A percentile compares a stretch with the other conserved stretches of the same genome.
Evolutionary conservation across 2,888 invertebrate genomes (phyloP).

Genomic region (Aromia moschata): DNA sequence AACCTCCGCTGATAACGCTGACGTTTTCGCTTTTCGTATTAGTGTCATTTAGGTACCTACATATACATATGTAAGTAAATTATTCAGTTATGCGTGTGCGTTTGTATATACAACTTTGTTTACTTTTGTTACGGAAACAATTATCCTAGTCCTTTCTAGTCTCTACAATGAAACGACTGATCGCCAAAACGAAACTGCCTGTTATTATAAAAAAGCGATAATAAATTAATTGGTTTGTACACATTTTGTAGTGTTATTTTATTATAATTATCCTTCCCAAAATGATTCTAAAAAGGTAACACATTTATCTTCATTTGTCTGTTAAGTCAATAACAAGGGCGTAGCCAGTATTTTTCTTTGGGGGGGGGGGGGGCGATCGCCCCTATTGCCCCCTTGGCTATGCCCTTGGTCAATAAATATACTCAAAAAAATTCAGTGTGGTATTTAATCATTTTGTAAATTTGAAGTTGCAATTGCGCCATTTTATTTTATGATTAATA

Average conservation of each 20-base stretch:
- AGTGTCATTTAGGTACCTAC: not conserved
- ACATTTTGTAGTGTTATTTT: not conserved
- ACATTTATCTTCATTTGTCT: too few relatives aligned
- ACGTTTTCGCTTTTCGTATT: not conserved
- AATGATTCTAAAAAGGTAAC: too few relatives aligned
- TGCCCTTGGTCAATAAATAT: too few relatives aligned
- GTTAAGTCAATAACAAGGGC: too few relatives aligned
- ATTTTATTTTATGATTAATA: too few relatives aligned
- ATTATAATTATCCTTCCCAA: too few relatives aligned
- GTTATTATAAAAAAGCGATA: not conserved
- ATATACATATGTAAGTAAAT: not conserved
- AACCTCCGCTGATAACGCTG: not conserved
- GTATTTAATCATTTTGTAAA: too few relatives aligned
- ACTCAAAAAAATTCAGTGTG: too few relatives aligned
- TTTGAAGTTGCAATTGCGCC: too few relatives aligned
- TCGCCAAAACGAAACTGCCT: conserved; percentile 10
- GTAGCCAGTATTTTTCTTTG: too few relatives aligned
- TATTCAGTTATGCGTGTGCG: conserved; percentile 2
- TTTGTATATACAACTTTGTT: conserved; percentile 7
- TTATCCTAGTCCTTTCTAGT: conserved; percentile 7
- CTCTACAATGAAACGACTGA: conserved; percentile 17
- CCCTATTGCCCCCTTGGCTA: too few relatives aligned
- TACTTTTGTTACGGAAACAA: conserved; percentile 5
- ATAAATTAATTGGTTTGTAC: not conserved
- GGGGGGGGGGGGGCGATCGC: too few relatives aligned